Evolutionary conservation across 2,888 invertebrate species (phyloP).

Genomic region (Clanis bilineata): DNA sequence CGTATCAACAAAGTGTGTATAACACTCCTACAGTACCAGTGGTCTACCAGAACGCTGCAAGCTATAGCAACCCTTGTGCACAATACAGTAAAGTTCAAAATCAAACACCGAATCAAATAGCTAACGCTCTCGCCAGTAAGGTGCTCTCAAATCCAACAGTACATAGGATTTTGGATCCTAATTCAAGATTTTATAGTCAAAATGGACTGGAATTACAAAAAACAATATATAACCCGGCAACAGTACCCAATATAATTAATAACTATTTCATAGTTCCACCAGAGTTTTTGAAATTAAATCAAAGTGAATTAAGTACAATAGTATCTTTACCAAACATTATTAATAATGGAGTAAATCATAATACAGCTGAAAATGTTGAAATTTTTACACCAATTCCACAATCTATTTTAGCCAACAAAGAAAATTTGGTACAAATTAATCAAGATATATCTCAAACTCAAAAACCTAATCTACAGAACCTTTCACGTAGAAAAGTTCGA

Average conservation of each 20-base stretch:
- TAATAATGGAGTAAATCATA: background rate
- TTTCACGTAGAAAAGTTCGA: background rate
- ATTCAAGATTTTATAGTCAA: conserved; percentile 33
- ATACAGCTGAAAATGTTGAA: background rate
- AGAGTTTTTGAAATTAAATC: conserved; percentile 33
- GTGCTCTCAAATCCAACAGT: conserved; percentile 39
- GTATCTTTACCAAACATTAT: background rate
- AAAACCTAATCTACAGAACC: background rate
- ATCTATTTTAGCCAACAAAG: background rate
- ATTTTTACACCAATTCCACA: background rate
- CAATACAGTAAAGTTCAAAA: conserved; percentile 35
- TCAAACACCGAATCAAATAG: conserved; percentile 32
- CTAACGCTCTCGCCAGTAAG: conserved; percentile 42
- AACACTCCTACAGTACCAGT: conserved; percentile 23
- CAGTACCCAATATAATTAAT: conserved; percentile 41
- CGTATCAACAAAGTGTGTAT: conserved; percentile 28
- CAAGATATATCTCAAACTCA: too few relatives aligned
- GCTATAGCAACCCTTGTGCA: conserved; percentile 36
- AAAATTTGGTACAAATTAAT: background rate
- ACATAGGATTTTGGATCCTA: conserved; percentile 40
- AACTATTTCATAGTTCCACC: conserved; percentile 50
- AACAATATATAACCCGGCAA: conserved; percentile 22
- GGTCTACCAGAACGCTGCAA: conserved; percentile 25
- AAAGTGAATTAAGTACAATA: conserved; percentile 18
- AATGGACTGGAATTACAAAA: conserved; percentile 36